phyloP scores from a whole-genome alignment of 2,888 invertebrate genomes.

The Agrotis segetum region DNA sequence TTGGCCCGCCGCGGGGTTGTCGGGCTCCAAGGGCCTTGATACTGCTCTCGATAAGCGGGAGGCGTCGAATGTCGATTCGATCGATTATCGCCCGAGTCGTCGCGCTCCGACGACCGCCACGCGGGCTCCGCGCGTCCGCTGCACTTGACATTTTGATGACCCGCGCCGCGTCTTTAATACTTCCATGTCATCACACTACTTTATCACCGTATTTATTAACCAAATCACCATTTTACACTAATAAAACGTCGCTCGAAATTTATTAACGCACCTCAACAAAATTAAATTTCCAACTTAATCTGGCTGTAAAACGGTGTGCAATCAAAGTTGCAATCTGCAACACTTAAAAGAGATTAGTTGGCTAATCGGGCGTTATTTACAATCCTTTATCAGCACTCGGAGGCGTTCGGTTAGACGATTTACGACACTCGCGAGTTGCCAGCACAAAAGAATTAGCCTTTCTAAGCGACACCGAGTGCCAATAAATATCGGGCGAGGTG shows the following conservation, averaged over 20 bases:
- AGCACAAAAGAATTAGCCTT: slow-evolving; percentile 86
- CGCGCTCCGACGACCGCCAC: slow-evolving; percentile 36
- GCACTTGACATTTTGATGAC: slow-evolving; percentile 51
- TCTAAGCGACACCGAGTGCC: slow-evolving; percentile 88
- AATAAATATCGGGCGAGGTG: slow-evolving; percentile 86
- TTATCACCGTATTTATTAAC: slow-evolving; percentile 54
- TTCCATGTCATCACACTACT: slow-evolving; percentile 51
- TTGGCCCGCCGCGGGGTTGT: slow-evolving; percentile 85
- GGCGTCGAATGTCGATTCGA: slow-evolving; percentile 86
- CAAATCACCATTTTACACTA: slow-evolving; percentile 57
- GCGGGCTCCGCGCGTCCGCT: not conserved
- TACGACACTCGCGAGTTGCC: slow-evolving; percentile 79
- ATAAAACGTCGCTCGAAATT: slow-evolving; percentile 61
- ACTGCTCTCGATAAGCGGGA: slow-evolving; percentile 88
- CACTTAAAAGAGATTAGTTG: slow-evolving; percentile 82
- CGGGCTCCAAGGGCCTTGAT: slow-evolving; percentile 87
- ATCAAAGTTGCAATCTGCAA: slow-evolving; percentile 83
- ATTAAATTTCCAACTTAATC: slow-evolving; percentile 73
- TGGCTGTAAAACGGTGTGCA: slow-evolving; percentile 77
- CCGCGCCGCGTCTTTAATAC: slow-evolving; percentile 39
- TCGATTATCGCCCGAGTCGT: slow-evolving; percentile 84
- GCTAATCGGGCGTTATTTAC: slow-evolving; percentile 87
- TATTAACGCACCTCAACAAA: slow-evolving; percentile 63
- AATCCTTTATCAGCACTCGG: slow-evolving; percentile 85
- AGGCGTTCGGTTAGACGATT: slow-evolving; percentile 83